These are phyloP conservation scores for Argyresthia albistria DNA, from an alignment of 2,888 invertebrate species.

Conservation along the genomic window DNA sequence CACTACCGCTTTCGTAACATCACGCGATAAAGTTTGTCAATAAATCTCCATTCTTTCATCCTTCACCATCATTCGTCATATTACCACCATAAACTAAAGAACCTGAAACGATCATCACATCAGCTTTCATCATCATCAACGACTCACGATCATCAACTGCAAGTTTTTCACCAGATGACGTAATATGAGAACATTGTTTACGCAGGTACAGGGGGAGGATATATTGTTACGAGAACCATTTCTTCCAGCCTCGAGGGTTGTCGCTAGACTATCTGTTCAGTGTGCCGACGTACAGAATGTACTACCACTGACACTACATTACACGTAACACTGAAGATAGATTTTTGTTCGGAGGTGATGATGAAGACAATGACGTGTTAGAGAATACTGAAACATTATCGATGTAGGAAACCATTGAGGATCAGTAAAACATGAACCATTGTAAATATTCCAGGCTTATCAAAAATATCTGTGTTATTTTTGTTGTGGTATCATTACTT, in stretches of 20 bases:
- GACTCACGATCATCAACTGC: conserved; percentile 14
- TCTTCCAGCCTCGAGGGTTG: conserved; percentile 64
- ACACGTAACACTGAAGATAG: neutral
- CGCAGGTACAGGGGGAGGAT: conserved; percentile 70
- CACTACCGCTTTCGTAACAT: conserved; percentile 43
- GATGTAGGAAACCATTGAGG: too few relatives aligned
- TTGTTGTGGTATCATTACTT: conserved; percentile 26
- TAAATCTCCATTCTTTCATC: conserved; percentile 20
- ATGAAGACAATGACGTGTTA: conserved; percentile 8
- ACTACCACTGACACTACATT: conserved; percentile 46
- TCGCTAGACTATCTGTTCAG: conserved; percentile 67
- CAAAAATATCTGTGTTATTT: conserved; percentile 20
- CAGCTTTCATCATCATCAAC: conserved; percentile 7
- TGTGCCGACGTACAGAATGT: conserved; percentile 67
- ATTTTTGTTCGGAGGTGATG: conserved; percentile 16
- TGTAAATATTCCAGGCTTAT: conserved; percentile 44
- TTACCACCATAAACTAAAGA: neutral
- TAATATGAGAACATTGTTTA: conserved; percentile 49
- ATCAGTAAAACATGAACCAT: conserved; percentile 11
- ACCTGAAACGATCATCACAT: neutral
- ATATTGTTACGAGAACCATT: conserved; percentile 70
- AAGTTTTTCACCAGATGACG: conserved; percentile 17
- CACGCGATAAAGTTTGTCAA: conserved; percentile 17
- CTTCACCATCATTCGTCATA: neutral
- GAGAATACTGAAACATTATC: too few relatives aligned